Evolutionary conservation across 64 coral and sea anemone genomes (phyloP).

Genomic region (Actinia equina): DNA sequence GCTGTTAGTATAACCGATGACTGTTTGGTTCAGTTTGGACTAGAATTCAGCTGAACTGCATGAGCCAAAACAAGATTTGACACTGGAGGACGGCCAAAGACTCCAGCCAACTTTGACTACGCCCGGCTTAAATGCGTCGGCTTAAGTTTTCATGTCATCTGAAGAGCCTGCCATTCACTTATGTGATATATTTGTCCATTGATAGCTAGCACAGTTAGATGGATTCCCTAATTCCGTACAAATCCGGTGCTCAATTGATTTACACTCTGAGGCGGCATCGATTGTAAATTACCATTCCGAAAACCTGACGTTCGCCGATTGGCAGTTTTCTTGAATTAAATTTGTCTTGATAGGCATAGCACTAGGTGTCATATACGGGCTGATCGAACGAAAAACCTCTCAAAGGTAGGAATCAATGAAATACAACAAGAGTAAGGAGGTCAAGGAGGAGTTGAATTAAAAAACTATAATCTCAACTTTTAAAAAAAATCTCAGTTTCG

Average conservation of each 20-base stretch:
- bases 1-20: too few relatives aligned
- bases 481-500: neutral
- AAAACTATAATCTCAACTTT: neutral
- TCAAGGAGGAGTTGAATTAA: neutral
- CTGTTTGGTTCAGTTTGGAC: neutral
- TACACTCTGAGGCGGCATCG: neutral
- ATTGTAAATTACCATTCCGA: constrained; percentile 4
- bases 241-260: constrained; percentile 9
- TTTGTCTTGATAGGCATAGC: neutral
- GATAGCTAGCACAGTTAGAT: constrained; percentile 25
- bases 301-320: neutral
- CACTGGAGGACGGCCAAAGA: neutral
- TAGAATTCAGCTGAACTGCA: neutral
- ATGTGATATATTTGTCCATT: constrained; percentile 4
- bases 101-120: neutral
- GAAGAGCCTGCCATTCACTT: constrained; percentile 7
- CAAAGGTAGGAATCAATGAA: neutral
- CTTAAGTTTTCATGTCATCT: neutral
- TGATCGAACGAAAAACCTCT: neutral
- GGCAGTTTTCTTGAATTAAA: neutral
- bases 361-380: neutral
- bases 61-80: neutral
- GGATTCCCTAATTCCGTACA: constrained; percentile 16
- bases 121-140: neutral
- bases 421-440: neutral